Base-by-base conservation (phyloP, 2,888 invertebrate genomes). In the Eudasyphora cyanicolor region DNA sequence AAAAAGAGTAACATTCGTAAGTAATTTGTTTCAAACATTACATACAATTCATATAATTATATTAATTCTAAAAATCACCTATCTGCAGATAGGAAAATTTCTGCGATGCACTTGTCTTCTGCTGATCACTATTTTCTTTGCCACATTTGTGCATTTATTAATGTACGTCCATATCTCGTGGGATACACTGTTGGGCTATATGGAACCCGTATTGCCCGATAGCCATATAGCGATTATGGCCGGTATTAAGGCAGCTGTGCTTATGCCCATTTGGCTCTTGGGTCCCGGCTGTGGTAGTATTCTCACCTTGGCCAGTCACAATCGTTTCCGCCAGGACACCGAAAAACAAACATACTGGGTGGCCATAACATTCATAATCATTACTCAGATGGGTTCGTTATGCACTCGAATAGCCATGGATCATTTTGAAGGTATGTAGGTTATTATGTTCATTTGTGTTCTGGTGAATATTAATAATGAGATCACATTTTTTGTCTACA, bases 221-320 rank as follows among this genome's bases (percentile, higher is more conserved):
- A 87, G 86, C 21, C 87, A 87, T 57, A 27, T 64, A 0, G 85
- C 69, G 3, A 82, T 88, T 2, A 35, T 75, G 21, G 70, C 86
- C 1, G 84, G 87, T 0, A 19, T 87, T 6, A 87, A 86, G 10
- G 86, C 85, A 14, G 88, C 87, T 42, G 87, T 89, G 12, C 51
- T 91, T 60, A 88, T 91, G 86, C 87, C 91, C 60, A 89, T 89
- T 67, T 97, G 95, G 91, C 96, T 97, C 0, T 94, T 98, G 60
- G 98, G 98, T 0, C 96, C 96, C 0, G 96, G 97, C 0, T 96
- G 96, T 95, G 97, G 97, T 29, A 96, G 96, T 19, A 94, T 97
- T 60, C 93, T 97, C 76, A 96, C 96, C 88, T 95, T 96, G 94
- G 96, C 97, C 71, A 97, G 97, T 90, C 97, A 95, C 90, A 97